phyloP scores from a whole-genome alignment of 2,113 vertebrate genomes.

The Gadus chalcogrammus region DNA sequence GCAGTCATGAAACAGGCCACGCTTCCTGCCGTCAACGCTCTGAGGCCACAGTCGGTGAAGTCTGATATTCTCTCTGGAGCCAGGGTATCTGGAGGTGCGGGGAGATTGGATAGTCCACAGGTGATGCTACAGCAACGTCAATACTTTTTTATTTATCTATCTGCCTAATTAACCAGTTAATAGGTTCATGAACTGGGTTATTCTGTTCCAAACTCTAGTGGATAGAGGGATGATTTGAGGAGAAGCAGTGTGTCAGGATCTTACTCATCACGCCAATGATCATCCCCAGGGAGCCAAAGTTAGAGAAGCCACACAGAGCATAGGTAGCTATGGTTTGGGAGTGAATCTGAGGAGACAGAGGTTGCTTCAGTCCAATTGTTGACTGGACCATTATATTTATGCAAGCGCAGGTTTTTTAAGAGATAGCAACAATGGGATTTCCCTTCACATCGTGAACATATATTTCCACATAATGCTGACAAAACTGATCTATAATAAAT shows the following conservation, averaged over 20 bases:
- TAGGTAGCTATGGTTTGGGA: constrained; percentile 88
- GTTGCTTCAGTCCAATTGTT: no score
- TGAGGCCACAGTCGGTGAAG: constrained; percentile 70
- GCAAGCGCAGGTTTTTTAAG: no score
- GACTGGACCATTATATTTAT: no score
- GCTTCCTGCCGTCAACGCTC: constrained; percentile 80
- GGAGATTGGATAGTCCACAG: neutral
- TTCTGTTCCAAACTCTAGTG: neutral
- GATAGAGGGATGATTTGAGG: neutral
- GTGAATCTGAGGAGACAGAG: constrained; percentile 67
- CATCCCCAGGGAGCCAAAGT: constrained; percentile 81
- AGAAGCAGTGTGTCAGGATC: constrained; percentile 32
- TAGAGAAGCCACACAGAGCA: constrained; percentile 87
- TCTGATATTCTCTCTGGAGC: constrained; percentile 79
- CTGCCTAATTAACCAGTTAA: neutral
- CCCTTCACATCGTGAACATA: no score
- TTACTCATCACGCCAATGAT: constrained; percentile 79
- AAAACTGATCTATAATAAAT: no score
- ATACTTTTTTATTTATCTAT: neutral
- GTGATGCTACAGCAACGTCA: neutral
- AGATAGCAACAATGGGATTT: no score
- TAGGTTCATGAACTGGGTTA: neutral
- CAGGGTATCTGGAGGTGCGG: constrained; percentile 68
- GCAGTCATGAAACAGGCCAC: constrained; percentile 83
- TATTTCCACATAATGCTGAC: no score